Evolutionary conservation across 1,140 invertebrate species (phyloP).

Genomic region (Drosophila burlai): DNA sequence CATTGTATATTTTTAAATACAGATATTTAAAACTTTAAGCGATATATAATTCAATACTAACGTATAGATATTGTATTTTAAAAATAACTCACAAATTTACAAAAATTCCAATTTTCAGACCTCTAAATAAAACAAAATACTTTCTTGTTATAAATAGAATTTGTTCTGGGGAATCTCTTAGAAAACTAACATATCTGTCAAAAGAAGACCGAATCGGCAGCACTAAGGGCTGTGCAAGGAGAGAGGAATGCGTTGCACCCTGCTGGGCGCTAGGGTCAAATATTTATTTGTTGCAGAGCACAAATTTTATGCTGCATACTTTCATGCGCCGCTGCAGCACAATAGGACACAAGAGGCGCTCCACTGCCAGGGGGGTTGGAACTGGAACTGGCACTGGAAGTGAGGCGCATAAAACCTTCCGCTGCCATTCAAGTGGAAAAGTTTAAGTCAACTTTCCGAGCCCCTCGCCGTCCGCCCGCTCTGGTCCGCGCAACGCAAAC

Average conservation of each 20-base stretch:
- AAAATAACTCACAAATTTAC: too few species aligned
- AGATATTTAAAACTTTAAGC: too few species aligned
- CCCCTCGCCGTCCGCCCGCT: constrained; percentile 3
- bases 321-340: constrained; percentile 73
- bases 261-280: constrained; percentile 45
- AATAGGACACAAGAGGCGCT: constrained; percentile 43
- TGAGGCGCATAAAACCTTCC: constrained; percentile 77
- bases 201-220: background rate
- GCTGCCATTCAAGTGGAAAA: constrained; percentile 82
- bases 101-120: too few species aligned
- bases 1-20: too few species aligned
- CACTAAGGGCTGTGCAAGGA: background rate
- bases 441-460: constrained; percentile 77
- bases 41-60: too few species aligned
- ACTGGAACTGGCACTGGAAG: constrained; percentile 26
- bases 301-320: constrained; percentile 78
- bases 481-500: constrained; percentile 21
- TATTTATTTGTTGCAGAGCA: constrained; percentile 80
- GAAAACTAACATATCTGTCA: background rate
- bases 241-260: constrained; percentile 23
- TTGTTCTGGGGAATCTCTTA: background rate
- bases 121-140: background rate
- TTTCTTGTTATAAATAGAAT: background rate
- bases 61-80: too few species aligned
- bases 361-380: background rate